Percentiles rank a stretch among this genome's conserved stretches.
These are phyloP conservation scores for Entelurus aequoreus DNA, from an alignment of 2,113 vertebrate genomes.

Conservation along the genomic window DNA sequence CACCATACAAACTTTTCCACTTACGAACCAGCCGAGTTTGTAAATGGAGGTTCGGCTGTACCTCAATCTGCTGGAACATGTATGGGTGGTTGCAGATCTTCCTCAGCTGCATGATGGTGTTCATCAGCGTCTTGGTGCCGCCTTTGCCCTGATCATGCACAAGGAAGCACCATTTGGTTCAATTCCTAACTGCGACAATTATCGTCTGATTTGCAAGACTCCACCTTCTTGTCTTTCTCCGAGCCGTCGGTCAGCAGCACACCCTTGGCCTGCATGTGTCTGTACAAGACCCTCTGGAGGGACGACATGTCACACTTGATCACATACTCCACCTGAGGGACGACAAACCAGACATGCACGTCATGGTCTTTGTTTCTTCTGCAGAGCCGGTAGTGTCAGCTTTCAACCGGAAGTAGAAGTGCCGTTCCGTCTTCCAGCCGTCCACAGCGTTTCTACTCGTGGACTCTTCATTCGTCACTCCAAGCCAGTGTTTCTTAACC, in stretches of 20 bases:
- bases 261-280: slow-evolving; percentile 97
- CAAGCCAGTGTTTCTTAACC: too few relatives aligned
- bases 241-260: slow-evolving; percentile 93
- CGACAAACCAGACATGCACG: background rate
- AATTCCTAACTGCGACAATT: too few relatives aligned
- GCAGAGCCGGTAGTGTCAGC: too few relatives aligned
- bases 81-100: slow-evolving; percentile 98
- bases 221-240: slow-evolving; percentile 96
- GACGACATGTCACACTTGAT: slow-evolving; percentile 98
- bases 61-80: slow-evolving; percentile 99
- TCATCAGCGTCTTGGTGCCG: slow-evolving; percentile 96
- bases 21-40: background rate
- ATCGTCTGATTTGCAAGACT: background rate
- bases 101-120: slow-evolving; percentile 97
- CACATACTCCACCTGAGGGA: slow-evolving; percentile 87
- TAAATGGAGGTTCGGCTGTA: slow-evolving; percentile 35
- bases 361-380: too few relatives aligned
- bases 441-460: too few relatives aligned
- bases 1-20: background rate
- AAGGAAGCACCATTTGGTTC: background rate
- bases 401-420: too few relatives aligned
- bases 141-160: slow-evolving; percentile 82
- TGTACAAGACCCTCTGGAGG: slow-evolving; percentile 89
- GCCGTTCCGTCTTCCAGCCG: too few relatives aligned
- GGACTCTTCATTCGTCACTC: too few relatives aligned